Evolutionary conservation across 2,797 vertebrate genomes (phyloP).

Genomic region (Fistularia commersonii): DNA sequence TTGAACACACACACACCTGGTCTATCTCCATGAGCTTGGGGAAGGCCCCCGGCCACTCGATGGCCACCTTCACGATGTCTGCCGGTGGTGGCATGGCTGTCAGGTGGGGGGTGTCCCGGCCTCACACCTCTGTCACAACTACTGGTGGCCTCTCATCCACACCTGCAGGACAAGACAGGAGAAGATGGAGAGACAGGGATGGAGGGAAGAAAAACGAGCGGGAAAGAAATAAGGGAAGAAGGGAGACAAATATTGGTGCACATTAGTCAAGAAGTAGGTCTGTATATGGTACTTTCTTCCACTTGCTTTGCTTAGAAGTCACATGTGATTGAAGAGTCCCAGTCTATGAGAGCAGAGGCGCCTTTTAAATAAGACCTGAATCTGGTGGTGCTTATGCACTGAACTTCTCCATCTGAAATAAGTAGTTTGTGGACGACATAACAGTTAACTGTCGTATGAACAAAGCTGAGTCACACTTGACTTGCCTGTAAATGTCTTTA

Average conservation of each 20-base stretch:
- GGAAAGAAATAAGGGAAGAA: neutral
- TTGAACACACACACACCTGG: conserved; percentile 76
- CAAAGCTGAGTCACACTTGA: no score
- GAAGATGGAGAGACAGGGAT: neutral
- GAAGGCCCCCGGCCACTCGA: conserved; percentile 94
- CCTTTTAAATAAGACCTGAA: conserved; percentile 18
- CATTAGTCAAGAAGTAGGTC: conserved; percentile 15
- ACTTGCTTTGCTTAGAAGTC: conserved; percentile 2
- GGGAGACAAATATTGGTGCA: neutral
- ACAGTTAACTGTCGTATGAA: neutral
- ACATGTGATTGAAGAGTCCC: conserved; percentile 1
- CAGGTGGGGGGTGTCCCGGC: conserved; percentile 2
- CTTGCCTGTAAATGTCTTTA: no score
- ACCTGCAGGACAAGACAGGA: conserved; percentile 63
- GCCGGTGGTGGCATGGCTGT: conserved; percentile 90
- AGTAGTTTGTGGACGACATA: no score
- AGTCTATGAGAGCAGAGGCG: neutral
- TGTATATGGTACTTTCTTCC: conserved; percentile 7
- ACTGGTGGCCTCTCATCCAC: conserved; percentile 74
- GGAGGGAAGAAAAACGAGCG: neutral
- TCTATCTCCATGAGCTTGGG: conserved; percentile 98
- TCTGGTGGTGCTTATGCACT: neutral
- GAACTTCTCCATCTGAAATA: no score
- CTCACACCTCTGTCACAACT: conserved; percentile 51
- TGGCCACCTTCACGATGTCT: conserved; percentile 97